Evolutionary conservation across 2,888 invertebrate genomes (phyloP), one percentile per base, ranked within the genome.

Genomic region (Hydrotaea cyrtoneurina): DNA sequence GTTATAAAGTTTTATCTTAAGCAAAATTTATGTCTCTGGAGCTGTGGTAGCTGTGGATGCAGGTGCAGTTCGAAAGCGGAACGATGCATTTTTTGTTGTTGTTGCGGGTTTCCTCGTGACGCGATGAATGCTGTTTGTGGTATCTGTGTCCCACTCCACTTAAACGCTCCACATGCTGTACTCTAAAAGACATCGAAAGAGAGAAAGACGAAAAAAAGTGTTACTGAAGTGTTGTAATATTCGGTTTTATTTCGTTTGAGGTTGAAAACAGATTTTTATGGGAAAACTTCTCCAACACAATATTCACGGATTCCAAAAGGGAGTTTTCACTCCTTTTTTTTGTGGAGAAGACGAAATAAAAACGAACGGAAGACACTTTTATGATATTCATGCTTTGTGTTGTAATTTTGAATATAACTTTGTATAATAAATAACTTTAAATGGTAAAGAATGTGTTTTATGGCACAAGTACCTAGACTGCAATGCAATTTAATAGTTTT

Each of bases 21-120:
- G 80, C 73, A 80, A 80, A 79, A 82, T 85, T 85, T 82, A 82
- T 82, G 82, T 82, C 55, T 80, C 50, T 59, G 69, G 72, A 82
- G 77, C 82, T 74, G 79, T 77, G 62, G 76, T 79, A 7, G 69
- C 46, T 43, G 69, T 64, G 79, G 79, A 73, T 80, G 82, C 79
- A 80, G 82, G 85, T 80, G 79, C n/a, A 15, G 76, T 79, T 50
- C 66, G 43, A 43, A 46, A 26, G 53, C 55, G 59, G 62, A 10
- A 50, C 21, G 74, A 77, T 78, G 79, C 82, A 85, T 85, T 73
- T 79, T 59, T 26, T 59, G 21, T 55, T 79, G 78, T 31, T 50
- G 21, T 26, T 57, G 31, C 62, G 62, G n/a, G 39, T 8, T 39
- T 39, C 39, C 39, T 39, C 10, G 39, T 7, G 31, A 31, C 31